A percentile compares a stretch with the other conserved stretches of the same genome.
Conservation (phyloP, 2,113 vertebrate genomes). For the Illadopsis cleaveri region DNA sequence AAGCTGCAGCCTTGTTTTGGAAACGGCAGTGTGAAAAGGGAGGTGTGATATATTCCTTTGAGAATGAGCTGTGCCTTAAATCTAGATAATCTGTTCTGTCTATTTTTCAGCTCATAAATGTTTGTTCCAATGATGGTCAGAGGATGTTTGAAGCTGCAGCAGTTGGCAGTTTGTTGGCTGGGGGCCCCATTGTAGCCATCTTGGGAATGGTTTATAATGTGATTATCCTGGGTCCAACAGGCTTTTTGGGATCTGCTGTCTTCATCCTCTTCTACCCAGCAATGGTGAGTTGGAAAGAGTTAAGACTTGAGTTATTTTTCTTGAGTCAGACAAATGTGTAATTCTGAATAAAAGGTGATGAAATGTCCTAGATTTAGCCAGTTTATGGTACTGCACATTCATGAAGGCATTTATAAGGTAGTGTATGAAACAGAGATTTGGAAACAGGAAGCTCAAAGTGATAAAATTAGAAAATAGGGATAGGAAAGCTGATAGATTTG, state of each 20-base stretch:
- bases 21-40: background rate
- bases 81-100: background rate
- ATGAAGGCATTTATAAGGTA: background rate
- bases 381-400: background rate
- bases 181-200: constrained; percentile 88
- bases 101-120: constrained; percentile 85
- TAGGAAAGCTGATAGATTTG: background rate
- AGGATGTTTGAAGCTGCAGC: constrained; percentile 92
- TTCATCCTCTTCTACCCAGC: constrained; percentile 94
- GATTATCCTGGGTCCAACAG: constrained; percentile 88
- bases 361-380: background rate
- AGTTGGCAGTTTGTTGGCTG: constrained; percentile 89
- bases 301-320: background rate
- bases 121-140: constrained; percentile 90
- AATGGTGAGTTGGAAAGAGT: constrained; percentile 81
- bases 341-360: background rate
- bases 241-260: constrained; percentile 89
- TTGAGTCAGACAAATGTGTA: background rate
- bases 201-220: constrained; percentile 90
- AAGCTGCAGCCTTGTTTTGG: background rate
- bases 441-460: background rate
- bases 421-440: background rate
- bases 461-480: background rate
- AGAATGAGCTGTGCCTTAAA: background rate
- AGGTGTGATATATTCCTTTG: background rate